These are phyloP conservation scores for Pangasianodon hypophthalmus DNA, from an alignment of 2,113 vertebrate species.

Conservation along the genomic window DNA sequence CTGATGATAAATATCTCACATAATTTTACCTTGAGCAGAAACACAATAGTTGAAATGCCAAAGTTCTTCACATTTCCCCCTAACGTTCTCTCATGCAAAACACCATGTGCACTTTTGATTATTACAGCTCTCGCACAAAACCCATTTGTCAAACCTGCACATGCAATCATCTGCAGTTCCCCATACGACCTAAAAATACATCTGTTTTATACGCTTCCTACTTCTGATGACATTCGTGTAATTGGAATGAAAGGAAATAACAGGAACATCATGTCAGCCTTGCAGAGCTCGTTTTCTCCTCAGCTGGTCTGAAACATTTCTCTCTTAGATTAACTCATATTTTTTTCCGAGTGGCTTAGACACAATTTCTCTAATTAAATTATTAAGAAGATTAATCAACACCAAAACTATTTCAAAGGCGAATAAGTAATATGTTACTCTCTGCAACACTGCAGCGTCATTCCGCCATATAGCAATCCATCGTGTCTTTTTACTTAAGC, in stretches of 20 bases:
- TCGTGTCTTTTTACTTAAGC: neutral
- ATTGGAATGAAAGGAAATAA: slow-evolving; percentile 21
- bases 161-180: neutral
- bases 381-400: neutral
- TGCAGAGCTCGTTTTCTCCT: slow-evolving; percentile 6
- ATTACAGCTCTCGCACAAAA: neutral
- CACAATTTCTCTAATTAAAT: neutral
- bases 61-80: neutral
- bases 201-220: neutral
- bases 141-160: slow-evolving; percentile 21
- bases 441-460: neutral
- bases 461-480: too few relatives aligned
- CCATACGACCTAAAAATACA: neutral
- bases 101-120: neutral
- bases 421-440: neutral
- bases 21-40: neutral
- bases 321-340: neutral
- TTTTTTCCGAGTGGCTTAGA: neutral
- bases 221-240: slow-evolving; percentile 1
- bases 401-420: neutral
- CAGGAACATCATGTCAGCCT: neutral
- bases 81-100: neutral
- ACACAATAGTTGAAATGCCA: neutral
- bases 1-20: neutral
- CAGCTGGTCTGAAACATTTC: slow-evolving; percentile 8